A percentile compares a stretch with the other conserved stretches of the same genome.
Evolutionary conservation across 2,113 vertebrate genomes (phyloP).

Genomic region (Leiothrix lutea): DNA sequence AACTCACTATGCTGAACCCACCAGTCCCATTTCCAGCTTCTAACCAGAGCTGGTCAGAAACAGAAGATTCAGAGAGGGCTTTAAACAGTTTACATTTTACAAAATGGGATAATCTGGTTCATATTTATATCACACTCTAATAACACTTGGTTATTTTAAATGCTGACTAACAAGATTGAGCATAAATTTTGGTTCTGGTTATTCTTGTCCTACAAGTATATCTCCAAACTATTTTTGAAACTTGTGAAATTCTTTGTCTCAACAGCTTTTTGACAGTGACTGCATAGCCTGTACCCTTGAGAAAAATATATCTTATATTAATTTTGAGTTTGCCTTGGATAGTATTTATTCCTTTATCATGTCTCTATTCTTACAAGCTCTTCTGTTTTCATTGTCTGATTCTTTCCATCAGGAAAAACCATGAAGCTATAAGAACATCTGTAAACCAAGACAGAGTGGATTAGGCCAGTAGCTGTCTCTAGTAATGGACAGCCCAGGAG

Average conservation of each 20-base stretch:
- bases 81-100: background rate
- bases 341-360: background rate
- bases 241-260: background rate
- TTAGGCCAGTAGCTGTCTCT: background rate
- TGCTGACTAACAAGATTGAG: background rate
- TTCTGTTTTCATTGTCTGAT: background rate
- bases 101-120: background rate
- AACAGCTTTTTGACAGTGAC: background rate
- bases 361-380: background rate
- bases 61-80: background rate
- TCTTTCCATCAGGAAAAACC: background rate
- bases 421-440: background rate
- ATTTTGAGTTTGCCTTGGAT: background rate
- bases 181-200: background rate
- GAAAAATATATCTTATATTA: background rate
- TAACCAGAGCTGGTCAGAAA: background rate
- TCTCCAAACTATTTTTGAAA: background rate
- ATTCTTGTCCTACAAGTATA: background rate
- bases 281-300: background rate
- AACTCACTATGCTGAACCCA: background rate
- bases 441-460: background rate
- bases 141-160: background rate
- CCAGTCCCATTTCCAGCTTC: background rate
- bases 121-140: background rate
- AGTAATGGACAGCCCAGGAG: background rate